Conservation (phyloP, 2,797 vertebrate genomes). For the Crocidura indochinensis region DNA sequence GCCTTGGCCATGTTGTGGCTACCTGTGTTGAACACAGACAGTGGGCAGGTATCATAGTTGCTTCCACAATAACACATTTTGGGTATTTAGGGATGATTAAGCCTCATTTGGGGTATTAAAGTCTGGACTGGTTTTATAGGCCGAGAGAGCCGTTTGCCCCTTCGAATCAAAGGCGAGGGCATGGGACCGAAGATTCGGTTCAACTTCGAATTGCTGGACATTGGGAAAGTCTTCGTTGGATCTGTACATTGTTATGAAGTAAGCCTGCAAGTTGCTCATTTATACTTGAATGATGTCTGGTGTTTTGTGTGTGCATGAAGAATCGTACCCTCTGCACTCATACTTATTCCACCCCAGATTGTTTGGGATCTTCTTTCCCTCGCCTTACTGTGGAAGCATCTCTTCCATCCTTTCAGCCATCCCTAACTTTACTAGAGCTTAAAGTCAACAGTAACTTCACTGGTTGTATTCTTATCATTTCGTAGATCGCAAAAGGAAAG, state of each 20-base stretch:
- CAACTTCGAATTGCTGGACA: conserved; percentile 89
- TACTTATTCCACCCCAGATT: not conserved
- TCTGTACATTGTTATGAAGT: conserved; percentile 93
- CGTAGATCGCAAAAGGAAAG: conserved; percentile 38
- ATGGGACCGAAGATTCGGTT: conserved; percentile 92
- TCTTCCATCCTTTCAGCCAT: not conserved
- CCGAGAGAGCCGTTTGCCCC: conserved; percentile 90
- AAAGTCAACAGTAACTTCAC: conserved; percentile 38
- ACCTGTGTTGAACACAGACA: not conserved
- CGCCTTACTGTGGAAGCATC: not conserved
- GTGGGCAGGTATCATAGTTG: not conserved
- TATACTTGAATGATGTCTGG: not conserved
- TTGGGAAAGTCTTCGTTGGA: conserved; percentile 92
- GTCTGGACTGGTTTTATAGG: conserved; percentile 88
- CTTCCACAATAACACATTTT: not conserved
- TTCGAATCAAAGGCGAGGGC: conserved; percentile 92
- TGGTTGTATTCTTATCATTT: conserved; percentile 60
- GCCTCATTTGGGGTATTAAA: conserved; percentile 19
- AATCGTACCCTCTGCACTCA: not conserved
- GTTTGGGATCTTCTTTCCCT: not conserved
- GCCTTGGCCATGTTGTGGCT: conserved; percentile 11
- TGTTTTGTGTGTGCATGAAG: not conserved
- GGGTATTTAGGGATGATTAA: not conserved
- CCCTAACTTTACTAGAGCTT: conserved; percentile 31
- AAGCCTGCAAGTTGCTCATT: conserved; percentile 66